Evolutionary conservation across 2,797 vertebrate species (phyloP), one percentile per base, ranked within the genome.

Genomic region (Mormyrus hasselquistii): DNA sequence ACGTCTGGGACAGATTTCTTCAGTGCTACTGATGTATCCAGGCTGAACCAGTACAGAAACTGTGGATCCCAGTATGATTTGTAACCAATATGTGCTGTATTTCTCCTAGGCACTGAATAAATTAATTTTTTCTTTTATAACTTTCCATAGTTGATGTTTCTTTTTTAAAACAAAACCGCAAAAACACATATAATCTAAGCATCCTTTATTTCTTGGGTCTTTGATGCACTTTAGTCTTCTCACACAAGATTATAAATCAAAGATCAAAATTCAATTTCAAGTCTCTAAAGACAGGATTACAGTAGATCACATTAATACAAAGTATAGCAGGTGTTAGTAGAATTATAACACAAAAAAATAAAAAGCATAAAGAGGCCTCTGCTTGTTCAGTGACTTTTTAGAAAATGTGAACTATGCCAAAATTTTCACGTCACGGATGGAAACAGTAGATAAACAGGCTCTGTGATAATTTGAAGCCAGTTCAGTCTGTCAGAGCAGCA

Each of bases 91-190:
- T 95, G 94, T 96, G 94, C 95, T 96, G 95, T 95, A 93, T 96
- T 96, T 96, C 95, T 94, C 95, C 94, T 95, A 96, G 94, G 96
- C 96, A 97, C 97, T 97, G 96, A 97, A 97, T 97, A 97, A 97
- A 97, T 94, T 89, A 90, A 91, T 19, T 90, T 90, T 94, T 93
- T 93, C 91, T 94, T 79, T 79, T 79, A 79, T 79, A 79, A 79
- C 83, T 49, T 85, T 87, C 62, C 29, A 44, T 50, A 49, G 57
- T 62, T 14, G 19, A 41, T 38, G 38, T 57, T 16, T 55, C 29
- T 59, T 86, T 34, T 50, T 50, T 86, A 29, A 52, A 34, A 55
- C 8, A 59, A 16, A 38, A 87, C 52, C n/a, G 14, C 19, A 29
- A 41, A 38, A 87, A 16, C 73, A n/a, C 73, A 8, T 79, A n/a